Conservation (phyloP, 1,140 invertebrate genomes). For the Papilio helenus region DNA sequence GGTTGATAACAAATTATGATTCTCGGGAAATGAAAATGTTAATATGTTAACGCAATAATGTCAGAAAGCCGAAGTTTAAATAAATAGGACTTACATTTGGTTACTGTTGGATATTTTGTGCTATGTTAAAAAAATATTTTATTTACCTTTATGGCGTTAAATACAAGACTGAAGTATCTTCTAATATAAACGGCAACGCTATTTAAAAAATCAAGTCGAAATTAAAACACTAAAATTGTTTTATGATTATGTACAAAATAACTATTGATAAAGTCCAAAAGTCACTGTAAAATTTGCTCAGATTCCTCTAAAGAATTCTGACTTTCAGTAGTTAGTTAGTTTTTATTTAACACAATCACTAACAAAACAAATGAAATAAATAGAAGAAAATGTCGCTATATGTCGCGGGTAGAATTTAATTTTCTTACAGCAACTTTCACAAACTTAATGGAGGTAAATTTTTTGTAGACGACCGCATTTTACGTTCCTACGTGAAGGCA, state of each 20-base stretch:
- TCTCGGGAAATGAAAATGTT: neutral
- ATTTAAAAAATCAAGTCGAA: too few relatives aligned
- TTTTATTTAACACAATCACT: neutral
- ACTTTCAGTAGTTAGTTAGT: neutral
- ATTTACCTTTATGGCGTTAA: too few relatives aligned
- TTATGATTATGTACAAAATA: too few relatives aligned
- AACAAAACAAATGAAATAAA: neutral
- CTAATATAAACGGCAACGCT: too few relatives aligned
- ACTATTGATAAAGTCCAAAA: too few relatives aligned
- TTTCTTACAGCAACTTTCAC: neutral
- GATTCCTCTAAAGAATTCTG: neutral
- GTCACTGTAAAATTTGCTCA: neutral
- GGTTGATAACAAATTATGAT: conserved; percentile 22
- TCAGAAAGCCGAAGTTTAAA: neutral
- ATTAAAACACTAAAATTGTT: too few relatives aligned
- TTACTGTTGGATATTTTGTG: neutral
- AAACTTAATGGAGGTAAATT: conserved; percentile 11
- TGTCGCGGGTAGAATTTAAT: neutral
- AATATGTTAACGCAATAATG: neutral
- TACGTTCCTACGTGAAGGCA: conserved; percentile 12
- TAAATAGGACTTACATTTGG: neutral
- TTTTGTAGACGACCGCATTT: conserved; percentile 11
- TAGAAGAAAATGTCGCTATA: neutral
- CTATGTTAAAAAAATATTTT: too few relatives aligned
- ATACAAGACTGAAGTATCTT: too few relatives aligned